Evolutionary conservation across 2,113 vertebrate species (phyloP), one percentile per base, ranked within the genome.

Genomic region (Brachyhypopomus gauderio): DNA sequence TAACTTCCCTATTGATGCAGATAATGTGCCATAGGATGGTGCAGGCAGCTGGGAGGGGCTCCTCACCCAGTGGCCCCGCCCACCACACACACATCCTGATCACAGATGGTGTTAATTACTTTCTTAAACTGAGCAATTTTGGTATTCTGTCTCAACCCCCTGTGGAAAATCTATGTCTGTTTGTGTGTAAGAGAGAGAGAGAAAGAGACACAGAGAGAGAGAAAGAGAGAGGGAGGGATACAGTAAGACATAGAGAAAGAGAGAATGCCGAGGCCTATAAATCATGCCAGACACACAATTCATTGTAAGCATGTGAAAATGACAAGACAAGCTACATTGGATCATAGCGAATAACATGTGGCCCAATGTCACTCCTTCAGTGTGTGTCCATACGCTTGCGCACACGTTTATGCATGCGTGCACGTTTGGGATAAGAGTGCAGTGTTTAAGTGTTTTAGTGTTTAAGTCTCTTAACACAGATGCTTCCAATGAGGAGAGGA

Each of bases 261-360:
- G 77, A 83, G 88, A 89, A 90, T 88, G 89, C 88, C 89, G 90
- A 89, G 90, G 88, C 88, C 87, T 86, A 94, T 94, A 93, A 94
- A 94, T 94, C 92, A 94, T 88, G 7, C 87, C 87, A 74, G 91
- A 93, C 93, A 93, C 93, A 94, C 93, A 92, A 94, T 94, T 94
- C 93, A 93, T 94, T 91, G 90, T 87, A 86, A 88, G 85, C 89
- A 83, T 87, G 90, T 87, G 91, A 90, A 92, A 92, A 92, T 90
- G 91, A 93, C 91, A 91, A 93, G 90, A 92, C 90, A 85, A 92
- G 90, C 91, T 92, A 91, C 91, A 89, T 87, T 87, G 88, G 90
- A 90, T 92, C 88, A 92, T 92, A 92, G 91, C 88, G 92, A 91
- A 90, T 88, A 92, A 84, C 91, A 81, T 89, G 84, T 88, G 62